Base-by-base conservation (phyloP, 2,888 invertebrate genomes). In the Lathronympha strigana region DNA sequence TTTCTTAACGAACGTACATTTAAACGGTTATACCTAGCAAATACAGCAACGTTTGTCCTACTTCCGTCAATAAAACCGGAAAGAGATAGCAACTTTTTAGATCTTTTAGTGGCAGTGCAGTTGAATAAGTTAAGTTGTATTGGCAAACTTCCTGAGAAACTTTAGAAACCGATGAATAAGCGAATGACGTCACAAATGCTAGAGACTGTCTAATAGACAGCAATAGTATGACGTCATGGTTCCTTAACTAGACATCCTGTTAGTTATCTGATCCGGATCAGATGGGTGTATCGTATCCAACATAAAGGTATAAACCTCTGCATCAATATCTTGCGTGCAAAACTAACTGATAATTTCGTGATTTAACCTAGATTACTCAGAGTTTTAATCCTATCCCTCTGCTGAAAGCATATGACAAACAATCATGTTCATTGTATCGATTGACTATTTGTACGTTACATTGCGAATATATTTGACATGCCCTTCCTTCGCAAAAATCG, bases 161-260 rank as follows among this genome's bases (percentile, higher is more conserved):
- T 55, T 28, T 45, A 19, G 55, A 55, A 43, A 45, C 13, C 19
- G 57, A 57, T 57, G 21, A 57, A 31, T 57, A 57, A 57, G 45
- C 19, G 40, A 4, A 31, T 57, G 43, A 57, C 21, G 43, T 45
- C 45, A 57, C n/a, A 15, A 23, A 31, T 23, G 25, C n/a, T n/a
- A n/a, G n/a, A n/a, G n/a, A n/a, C n/a, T n/a, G n/a, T n/a, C n/a
- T n/a, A 2, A 8, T n/a, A 45, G 19, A 28, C 8, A 11, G 33
- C n/a, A n/a, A 43, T 40, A 3, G n/a, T 19, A 19, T 57, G 40
- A 60, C 47, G 58, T 60, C 47, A 60, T 13, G 15, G 25, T 28
- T 40, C 28, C 15, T 43, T 40, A 31, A n/a, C 50, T 31, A 19
- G 25, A 50, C 43, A 45, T 45, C 43, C 21, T 21, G 40, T 17